phyloP scores from a whole-genome alignment of 2,888 invertebrate genomes.

The Stenodema calcarata region DNA sequence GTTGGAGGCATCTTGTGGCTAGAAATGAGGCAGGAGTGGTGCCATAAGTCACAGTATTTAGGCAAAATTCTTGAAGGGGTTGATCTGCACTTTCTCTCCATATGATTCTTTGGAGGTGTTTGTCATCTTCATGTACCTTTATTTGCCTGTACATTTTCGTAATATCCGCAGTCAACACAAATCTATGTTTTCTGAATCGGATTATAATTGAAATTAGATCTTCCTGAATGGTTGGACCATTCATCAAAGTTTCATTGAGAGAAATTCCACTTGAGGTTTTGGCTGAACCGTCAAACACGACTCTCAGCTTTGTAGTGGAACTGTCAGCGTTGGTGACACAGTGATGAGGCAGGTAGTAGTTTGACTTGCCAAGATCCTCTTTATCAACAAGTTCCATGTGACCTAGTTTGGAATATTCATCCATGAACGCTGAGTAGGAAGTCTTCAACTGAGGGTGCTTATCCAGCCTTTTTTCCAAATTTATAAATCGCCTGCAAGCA shows the following conservation, averaged over 20 bases:
- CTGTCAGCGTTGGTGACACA: constrained; percentile 56
- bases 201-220: constrained; percentile 41
- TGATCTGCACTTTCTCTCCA: constrained; percentile 55
- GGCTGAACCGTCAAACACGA: constrained; percentile 59
- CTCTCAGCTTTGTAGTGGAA: constrained; percentile 58
- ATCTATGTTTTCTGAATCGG: constrained; percentile 35
- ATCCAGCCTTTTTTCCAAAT: too few species aligned
- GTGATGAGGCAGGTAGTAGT: constrained; percentile 59
- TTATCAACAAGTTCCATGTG: constrained; percentile 54
- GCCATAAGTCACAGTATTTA: constrained; percentile 57
- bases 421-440: constrained; percentile 53
- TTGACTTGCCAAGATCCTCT: constrained; percentile 13
- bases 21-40: neutral
- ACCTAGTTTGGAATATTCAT: constrained; percentile 36
- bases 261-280: constrained; percentile 50
- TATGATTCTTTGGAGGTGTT: constrained; percentile 55
- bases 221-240: constrained; percentile 48
- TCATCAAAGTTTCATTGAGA: constrained; percentile 37
- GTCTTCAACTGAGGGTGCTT: neutral
- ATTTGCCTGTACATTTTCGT: constrained; percentile 58
- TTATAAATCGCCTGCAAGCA: constrained; percentile 40
- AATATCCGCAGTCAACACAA: constrained; percentile 53
- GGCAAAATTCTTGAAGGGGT: constrained; percentile 50
- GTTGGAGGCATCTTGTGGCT: neutral
- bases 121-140: constrained; percentile 46